Conservation (phyloP, 1,140 invertebrate species). For the Drepana arcuata region DNA sequence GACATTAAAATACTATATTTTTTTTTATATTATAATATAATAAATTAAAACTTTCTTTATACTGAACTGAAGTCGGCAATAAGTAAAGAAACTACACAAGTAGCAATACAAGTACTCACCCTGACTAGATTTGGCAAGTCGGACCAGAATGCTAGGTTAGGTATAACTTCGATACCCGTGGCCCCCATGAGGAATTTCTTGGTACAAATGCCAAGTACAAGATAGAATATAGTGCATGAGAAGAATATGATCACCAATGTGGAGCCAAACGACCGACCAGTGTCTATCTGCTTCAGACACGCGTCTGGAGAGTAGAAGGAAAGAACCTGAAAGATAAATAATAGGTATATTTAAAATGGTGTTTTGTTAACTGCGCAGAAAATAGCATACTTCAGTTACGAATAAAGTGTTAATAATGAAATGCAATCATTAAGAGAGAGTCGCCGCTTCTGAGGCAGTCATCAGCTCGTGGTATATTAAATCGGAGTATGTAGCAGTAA, state of each 20-base stretch:
- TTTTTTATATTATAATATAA: no score
- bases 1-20: no score
- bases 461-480: neutral
- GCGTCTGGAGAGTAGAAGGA: constrained; percentile 53
- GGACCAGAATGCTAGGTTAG: constrained; percentile 73
- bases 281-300: constrained; percentile 42
- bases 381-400: neutral
- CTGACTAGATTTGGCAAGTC: constrained; percentile 71
- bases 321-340: constrained; percentile 41
- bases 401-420: neutral
- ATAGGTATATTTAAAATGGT: neutral
- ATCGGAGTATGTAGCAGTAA: neutral
- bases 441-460: neutral
- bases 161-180: constrained; percentile 72
- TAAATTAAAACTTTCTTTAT: no score
- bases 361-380: neutral
- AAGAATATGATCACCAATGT: constrained; percentile 65
- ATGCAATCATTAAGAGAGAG: neutral
- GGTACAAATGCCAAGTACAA: constrained; percentile 64
- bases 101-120: no score
- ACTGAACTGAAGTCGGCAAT: no score
- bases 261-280: constrained; percentile 49
- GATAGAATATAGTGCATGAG: constrained; percentile 53
- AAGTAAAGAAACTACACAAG: no score
- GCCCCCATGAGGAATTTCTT: constrained; percentile 74